A percentile compares a stretch with the other conserved stretches of the same genome.
phyloP scores from a whole-genome alignment of 2,113 vertebrate species.

The Sphaerodactylus townsendi region DNA sequence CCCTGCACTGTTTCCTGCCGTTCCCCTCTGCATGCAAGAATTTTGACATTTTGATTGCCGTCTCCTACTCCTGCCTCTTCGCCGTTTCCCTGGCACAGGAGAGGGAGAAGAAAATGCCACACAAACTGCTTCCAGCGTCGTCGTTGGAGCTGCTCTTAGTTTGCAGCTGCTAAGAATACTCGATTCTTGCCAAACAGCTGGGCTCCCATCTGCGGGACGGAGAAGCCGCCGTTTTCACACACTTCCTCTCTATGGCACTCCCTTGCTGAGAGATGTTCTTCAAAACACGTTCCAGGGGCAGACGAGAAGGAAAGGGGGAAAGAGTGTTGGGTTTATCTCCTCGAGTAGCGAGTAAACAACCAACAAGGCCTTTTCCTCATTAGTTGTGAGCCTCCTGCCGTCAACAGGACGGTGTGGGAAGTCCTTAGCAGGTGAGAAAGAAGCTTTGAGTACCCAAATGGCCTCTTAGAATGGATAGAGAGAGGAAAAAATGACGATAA shows the following conservation, averaged over 20 bases:
- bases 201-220: not conserved
- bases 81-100: constrained; percentile 28
- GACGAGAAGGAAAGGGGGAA: not conserved
- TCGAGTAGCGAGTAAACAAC: not conserved
- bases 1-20: not conserved
- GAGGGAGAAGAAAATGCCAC: constrained; percentile 20
- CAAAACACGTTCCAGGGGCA: not conserved
- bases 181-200: not conserved
- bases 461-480: not conserved
- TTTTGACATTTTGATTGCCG: constrained; percentile 63
- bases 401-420: not conserved
- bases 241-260: not conserved
- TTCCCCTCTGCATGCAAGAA: constrained; percentile 45
- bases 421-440: not conserved
- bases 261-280: not conserved
- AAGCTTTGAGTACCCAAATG: not conserved
- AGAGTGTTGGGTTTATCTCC: not conserved
- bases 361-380: not conserved
- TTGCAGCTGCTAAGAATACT: constrained; percentile 7
- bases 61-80: constrained; percentile 56
- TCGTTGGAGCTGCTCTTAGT: not conserved
- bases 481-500: not conserved
- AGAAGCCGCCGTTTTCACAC: not conserved
- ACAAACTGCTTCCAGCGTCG: too few species aligned
- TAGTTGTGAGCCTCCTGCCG: not conserved